phyloP scores from a whole-genome alignment of 2,113 vertebrate species.

The Pedionomus torquatus region DNA sequence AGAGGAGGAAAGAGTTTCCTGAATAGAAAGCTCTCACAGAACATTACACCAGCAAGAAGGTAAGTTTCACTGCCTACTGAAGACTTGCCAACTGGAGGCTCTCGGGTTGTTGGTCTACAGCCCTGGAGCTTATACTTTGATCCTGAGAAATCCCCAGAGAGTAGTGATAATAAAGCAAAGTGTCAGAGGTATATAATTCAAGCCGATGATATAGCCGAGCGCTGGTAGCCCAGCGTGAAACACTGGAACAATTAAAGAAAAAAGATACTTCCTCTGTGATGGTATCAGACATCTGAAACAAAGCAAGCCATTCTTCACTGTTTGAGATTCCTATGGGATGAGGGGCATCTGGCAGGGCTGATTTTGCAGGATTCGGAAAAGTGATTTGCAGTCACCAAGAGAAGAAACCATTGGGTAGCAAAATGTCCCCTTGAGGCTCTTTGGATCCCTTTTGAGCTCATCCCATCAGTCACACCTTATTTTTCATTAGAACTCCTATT shows the following conservation, averaged over 20 bases:
- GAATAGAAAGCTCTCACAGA: background rate
- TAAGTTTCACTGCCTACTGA: background rate
- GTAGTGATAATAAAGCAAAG: background rate
- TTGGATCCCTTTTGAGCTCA: background rate
- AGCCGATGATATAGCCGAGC: background rate
- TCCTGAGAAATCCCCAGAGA: background rate
- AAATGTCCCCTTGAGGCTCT: background rate
- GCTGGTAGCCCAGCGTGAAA: background rate
- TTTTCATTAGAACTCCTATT: background rate
- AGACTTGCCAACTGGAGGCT: background rate
- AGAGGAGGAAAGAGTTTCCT: background rate
- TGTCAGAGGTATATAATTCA: background rate
- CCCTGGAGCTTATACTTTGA: background rate
- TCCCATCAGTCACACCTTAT: background rate
- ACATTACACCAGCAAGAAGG: background rate
- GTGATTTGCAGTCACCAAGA: background rate
- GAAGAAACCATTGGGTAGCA: background rate
- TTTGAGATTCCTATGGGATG: background rate
- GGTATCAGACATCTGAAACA: background rate
- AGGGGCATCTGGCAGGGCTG: background rate
- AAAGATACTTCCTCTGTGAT: background rate
- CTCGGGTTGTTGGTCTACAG: background rate
- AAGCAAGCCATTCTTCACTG: background rate
- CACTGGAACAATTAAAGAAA: background rate
- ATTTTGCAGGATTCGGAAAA: background rate